phyloP scores from a whole-genome alignment of 2,797 vertebrate genomes.

The Botia almorhae region DNA sequence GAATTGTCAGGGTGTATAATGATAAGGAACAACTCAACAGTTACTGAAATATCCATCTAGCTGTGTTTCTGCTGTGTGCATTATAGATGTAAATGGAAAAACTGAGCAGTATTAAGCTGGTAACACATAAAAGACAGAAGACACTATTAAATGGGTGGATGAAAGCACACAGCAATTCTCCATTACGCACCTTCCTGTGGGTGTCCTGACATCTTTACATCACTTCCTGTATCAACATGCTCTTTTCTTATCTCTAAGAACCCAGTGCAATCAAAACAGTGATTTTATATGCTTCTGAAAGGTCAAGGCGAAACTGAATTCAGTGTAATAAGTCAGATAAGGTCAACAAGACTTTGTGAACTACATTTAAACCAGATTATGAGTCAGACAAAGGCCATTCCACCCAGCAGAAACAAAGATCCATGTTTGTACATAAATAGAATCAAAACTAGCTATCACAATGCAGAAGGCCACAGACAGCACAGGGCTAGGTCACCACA shows the following conservation, averaged over 20 bases:
- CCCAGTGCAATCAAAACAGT: conserved; percentile 2
- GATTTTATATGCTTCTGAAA: conserved; percentile 17
- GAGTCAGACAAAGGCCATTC: conserved; percentile 32
- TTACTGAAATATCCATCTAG: neutral
- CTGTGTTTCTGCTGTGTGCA: neutral
- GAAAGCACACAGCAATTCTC: conserved; percentile 25
- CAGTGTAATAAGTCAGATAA: conserved; percentile 26
- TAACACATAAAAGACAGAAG: neutral
- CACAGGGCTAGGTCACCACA: conserved; percentile 12
- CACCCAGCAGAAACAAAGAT: conserved; percentile 29
- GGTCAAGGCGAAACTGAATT: conserved; percentile 6
- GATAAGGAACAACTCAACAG: too few relatives aligned
- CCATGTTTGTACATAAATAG: conserved; percentile 35
- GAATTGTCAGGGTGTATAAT: neutral
- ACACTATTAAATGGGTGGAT: conserved; percentile 17
- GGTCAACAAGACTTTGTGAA: conserved; percentile 40
- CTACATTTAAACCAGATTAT: conserved; percentile 33
- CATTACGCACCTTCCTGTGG: conserved; percentile 28
- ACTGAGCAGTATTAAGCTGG: neutral
- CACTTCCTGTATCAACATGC: conserved; percentile 34
- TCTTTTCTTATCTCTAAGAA: conserved; percentile 42
- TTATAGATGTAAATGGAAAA: neutral
- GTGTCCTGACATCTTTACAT: conserved; percentile 33
- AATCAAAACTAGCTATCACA: conserved; percentile 36
- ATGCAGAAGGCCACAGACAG: conserved; percentile 15